A percentile compares a stretch with the other conserved stretches of the same genome.
Evolutionary conservation across 2,888 invertebrate species (phyloP).

Genomic region (Scrobipalpa costella): DNA sequence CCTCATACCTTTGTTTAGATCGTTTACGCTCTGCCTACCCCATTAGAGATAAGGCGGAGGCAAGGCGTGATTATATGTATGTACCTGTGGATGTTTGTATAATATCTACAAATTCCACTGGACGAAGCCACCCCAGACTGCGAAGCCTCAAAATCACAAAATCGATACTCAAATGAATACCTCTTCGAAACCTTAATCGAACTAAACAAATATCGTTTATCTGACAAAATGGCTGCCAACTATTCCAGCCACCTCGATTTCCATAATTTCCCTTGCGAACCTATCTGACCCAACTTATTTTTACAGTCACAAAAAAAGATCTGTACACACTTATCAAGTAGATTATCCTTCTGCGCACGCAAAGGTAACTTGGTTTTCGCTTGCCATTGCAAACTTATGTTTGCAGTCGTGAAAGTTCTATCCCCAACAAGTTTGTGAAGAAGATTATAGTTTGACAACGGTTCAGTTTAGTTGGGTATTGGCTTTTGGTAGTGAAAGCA

Average conservation of each 20-base stretch:
- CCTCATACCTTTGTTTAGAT: no score
- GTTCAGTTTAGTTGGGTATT: conserved; percentile 30
- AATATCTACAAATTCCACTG: no score
- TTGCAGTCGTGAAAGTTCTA: background rate
- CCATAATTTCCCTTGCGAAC: conserved; percentile 60
- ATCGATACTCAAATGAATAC: conserved; percentile 15
- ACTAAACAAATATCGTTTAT: conserved; percentile 56
- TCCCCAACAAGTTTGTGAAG: background rate
- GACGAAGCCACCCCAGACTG: no score
- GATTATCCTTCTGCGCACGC: background rate
- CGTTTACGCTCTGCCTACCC: no score
- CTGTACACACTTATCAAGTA: background rate
- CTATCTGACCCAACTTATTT: conserved; percentile 20
- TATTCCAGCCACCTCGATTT: conserved; percentile 50
- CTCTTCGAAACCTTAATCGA: conserved; percentile 41
- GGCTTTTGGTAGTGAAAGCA: conserved; percentile 36
- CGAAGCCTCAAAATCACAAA: conserved; percentile 3
- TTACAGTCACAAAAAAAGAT: conserved; percentile 7
- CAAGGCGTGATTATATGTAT: no score
- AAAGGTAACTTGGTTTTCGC: conserved; percentile 4
- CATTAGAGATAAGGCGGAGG: no score
- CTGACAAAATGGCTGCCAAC: conserved; percentile 59
- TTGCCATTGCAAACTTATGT: conserved; percentile 10
- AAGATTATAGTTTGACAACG: background rate
- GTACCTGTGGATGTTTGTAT: no score